Evolutionary conservation across 1,140 invertebrate species (phyloP).

Genomic region (Diorhabda elongata): DNA sequence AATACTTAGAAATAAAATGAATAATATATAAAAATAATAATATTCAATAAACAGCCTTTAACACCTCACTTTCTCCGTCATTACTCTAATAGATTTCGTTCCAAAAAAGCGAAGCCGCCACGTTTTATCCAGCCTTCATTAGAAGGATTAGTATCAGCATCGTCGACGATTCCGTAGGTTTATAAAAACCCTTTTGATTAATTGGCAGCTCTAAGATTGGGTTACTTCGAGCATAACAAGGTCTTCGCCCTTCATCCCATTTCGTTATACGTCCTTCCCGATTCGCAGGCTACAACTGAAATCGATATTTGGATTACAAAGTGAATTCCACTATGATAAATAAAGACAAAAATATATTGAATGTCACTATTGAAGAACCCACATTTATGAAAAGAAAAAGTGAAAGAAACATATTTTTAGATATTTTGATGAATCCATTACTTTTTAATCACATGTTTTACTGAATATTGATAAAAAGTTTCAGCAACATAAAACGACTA

Average conservation of each 20-base stretch:
- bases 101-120: not conserved
- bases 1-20: no score
- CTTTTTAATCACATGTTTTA: no score
- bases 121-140: not conserved
- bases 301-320: slow-evolving; percentile 6
- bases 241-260: slow-evolving; percentile 6
- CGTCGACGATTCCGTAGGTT: not conserved
- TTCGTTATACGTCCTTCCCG: not conserved
- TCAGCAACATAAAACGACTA: no score
- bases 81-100: not conserved
- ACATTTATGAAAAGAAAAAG: no score
- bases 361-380: no score
- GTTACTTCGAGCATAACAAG: slow-evolving; percentile 13
- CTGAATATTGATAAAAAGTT: no score
- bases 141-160: not conserved
- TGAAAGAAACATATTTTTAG: no score
- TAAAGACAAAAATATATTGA: not conserved
- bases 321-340: not conserved
- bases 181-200: slow-evolving; percentile 8
- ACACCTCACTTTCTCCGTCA: not conserved
- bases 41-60: not conserved
- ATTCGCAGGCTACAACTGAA: slow-evolving; percentile 3
- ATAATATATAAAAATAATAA: not conserved
- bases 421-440: no score
- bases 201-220: slow-evolving; percentile 12